phyloP scores from a whole-genome alignment of 1,140 invertebrate species.

The Hestina assimilis region DNA sequence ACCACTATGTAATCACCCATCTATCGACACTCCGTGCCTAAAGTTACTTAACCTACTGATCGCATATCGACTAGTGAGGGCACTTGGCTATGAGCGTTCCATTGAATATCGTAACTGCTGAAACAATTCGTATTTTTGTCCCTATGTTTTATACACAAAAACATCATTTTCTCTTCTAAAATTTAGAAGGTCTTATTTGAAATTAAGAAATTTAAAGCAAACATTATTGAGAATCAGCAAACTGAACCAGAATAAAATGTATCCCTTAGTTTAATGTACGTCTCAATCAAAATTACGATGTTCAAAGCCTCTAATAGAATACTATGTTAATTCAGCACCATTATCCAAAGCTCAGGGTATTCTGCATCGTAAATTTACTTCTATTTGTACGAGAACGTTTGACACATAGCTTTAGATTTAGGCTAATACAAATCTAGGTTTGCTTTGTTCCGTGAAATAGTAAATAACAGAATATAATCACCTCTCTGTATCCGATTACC shows the following conservation, averaged over 20 bases:
- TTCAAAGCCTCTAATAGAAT: constrained; percentile 15
- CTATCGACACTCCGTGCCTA: too few species aligned
- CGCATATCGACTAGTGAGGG: too few species aligned
- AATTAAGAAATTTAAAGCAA: too few species aligned
- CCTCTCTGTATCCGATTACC: constrained; percentile 10
- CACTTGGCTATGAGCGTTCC: too few species aligned
- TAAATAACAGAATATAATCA: constrained; percentile 18
- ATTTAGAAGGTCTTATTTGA: too few species aligned
- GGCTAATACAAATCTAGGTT: constrained; percentile 10
- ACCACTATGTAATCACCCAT: too few species aligned
- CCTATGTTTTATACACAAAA: too few species aligned
- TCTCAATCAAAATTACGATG: constrained; percentile 11
- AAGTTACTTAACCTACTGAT: too few species aligned
- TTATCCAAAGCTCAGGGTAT: constrained; percentile 13
- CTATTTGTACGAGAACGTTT: constrained; percentile 14
- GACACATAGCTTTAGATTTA: constrained; percentile 9
- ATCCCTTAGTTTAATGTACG: constrained; percentile 4
- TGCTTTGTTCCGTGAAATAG: constrained; percentile 14
- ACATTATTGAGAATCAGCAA: not conserved
- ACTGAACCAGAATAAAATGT: constrained; percentile 3
- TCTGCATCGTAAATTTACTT: constrained; percentile 16
- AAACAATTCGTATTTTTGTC: too few species aligned
- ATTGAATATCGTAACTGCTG: too few species aligned
- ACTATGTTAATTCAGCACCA: constrained; percentile 13
- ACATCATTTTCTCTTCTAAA: too few species aligned